A percentile compares a stretch with the other conserved stretches of the same genome.
phyloP scores from a whole-genome alignment of 2,113 vertebrate genomes.

The Ceuthmochares aereus region DNA sequence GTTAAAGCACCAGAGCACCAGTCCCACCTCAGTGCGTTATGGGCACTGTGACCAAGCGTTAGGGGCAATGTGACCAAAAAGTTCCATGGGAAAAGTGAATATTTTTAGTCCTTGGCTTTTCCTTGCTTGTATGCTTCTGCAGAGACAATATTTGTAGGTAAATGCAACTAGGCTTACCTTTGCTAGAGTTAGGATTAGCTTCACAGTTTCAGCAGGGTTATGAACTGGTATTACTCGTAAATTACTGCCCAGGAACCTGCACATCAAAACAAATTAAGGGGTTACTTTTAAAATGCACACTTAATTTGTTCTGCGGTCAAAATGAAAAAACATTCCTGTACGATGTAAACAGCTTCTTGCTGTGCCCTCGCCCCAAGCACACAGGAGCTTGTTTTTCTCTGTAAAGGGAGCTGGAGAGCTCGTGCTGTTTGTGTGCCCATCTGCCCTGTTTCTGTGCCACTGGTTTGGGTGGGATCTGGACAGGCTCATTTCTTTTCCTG shows the following conservation, averaged over 20 bases:
- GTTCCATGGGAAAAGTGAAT: not conserved
- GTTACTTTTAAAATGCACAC: not conserved
- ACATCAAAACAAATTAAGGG: constrained; percentile 27
- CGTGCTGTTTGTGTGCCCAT: not conserved
- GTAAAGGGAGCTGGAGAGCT: not conserved
- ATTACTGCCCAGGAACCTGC: constrained; percentile 89
- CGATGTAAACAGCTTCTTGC: not conserved
- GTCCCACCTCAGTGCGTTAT: not conserved
- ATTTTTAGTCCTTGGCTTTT: not conserved
- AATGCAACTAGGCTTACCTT: constrained; percentile 80
- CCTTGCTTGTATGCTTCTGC: not conserved
- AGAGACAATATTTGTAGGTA: not conserved
- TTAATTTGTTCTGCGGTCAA: not conserved
- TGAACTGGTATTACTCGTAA: constrained; percentile 88
- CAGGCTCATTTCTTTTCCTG: not conserved
- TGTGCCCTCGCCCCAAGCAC: not conserved
- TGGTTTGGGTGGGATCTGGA: not conserved
- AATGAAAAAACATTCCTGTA: not conserved
- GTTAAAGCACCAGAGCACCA: not conserved
- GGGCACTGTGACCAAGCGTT: too few species aligned
- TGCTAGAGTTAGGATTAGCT: constrained; percentile 88
- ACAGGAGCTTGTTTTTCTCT: not conserved
- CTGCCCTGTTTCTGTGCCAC: not conserved
- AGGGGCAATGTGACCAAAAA: not conserved
- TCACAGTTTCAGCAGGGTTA: constrained; percentile 82